Evolutionary conservation across 2,888 invertebrate genomes (phyloP).

Genomic region (Caenorhabditis angaria): DNA sequence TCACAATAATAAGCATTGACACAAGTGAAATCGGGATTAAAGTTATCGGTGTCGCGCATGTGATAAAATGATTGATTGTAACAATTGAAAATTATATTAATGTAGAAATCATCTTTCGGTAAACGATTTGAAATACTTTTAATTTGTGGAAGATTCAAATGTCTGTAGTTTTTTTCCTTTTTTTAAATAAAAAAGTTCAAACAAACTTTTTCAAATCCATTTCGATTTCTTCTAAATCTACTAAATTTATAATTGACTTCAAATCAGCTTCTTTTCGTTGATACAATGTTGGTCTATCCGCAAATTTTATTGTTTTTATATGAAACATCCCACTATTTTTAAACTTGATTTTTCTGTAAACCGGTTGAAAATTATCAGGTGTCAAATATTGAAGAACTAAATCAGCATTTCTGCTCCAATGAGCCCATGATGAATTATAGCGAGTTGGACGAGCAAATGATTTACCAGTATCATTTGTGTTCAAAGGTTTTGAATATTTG

Average conservation of each 20-base stretch:
- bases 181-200: neutral
- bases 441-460: conserved; percentile 24
- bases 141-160: neutral
- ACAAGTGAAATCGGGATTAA: conserved; percentile 10
- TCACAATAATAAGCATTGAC: conserved; percentile 40
- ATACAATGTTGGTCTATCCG: neutral
- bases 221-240: neutral
- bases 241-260: neutral
- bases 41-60: neutral
- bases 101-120: conserved; percentile 26
- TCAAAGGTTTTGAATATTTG: conserved; percentile 14
- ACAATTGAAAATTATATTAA: conserved; percentile 36
- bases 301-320: neutral
- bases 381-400: conserved; percentile 11
- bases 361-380: neutral
- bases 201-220: neutral
- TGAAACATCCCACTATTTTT: neutral
- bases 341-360: conserved; percentile 1
- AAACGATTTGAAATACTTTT: neutral
- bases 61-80: conserved; percentile 17
- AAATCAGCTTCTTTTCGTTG: neutral
- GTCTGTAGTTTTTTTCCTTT: neutral
- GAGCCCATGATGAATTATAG: conserved; percentile 36
- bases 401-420: conserved; percentile 23
- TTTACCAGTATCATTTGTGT: conserved; percentile 12